phyloP scores from a whole-genome alignment of 2,113 vertebrate genomes.

The Psilopogon haemacephalus region DNA sequence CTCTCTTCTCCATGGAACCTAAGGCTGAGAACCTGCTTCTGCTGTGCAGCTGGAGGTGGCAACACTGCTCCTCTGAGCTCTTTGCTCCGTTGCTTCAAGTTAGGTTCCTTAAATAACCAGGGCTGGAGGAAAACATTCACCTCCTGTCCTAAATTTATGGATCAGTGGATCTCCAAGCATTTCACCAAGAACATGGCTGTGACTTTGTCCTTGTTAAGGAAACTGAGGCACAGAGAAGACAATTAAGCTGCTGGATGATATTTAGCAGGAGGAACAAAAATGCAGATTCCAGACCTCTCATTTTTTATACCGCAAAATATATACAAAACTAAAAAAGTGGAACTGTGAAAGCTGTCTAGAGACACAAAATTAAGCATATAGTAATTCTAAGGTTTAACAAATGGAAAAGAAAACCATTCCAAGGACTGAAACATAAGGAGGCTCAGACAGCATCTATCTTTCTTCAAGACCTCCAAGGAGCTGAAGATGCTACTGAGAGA shows the following conservation, averaged over 20 bases:
- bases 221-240: not conserved
- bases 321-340: not conserved
- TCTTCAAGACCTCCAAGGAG: constrained; percentile 4
- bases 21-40: not conserved
- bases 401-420: not conserved
- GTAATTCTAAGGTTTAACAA: not conserved
- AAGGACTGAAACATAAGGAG: not conserved
- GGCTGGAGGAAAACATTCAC: not conserved
- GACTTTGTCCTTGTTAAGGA: not conserved
- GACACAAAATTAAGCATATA: not conserved
- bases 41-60: not conserved
- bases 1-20: not conserved
- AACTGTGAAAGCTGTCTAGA: not conserved
- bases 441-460: not conserved
- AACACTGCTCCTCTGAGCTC: not conserved
- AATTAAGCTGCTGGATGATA: not conserved
- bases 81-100: not conserved
- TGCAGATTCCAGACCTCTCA: not conserved
- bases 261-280: not conserved
- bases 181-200: not conserved
- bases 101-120: not conserved
- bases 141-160: not conserved
- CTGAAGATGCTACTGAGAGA: not conserved
- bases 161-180: not conserved
- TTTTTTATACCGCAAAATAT: not conserved